Percentiles rank a stretch among this genome's conserved stretches.
These are phyloP conservation scores for Trichomycterus rosablanca DNA, from an alignment of 2,113 vertebrate genomes.

Conservation along the genomic window DNA sequence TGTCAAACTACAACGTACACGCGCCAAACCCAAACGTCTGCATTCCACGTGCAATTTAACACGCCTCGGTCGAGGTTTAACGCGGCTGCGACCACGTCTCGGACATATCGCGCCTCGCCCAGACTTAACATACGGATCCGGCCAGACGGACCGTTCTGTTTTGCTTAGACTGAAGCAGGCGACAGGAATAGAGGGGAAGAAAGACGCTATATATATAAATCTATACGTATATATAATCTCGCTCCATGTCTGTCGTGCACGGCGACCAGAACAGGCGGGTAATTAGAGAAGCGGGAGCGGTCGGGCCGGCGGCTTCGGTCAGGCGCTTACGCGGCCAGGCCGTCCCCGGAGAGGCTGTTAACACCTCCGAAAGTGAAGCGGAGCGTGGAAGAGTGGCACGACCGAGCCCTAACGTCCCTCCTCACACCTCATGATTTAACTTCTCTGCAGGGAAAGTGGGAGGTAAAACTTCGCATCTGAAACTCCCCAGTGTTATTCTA, in stretches of 20 bases:
- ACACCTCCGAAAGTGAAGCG: conserved; percentile 36
- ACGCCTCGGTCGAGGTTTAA: conserved; percentile 49
- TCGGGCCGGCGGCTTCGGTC: conserved; percentile 12
- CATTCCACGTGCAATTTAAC: conserved; percentile 44
- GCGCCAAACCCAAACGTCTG: conserved; percentile 19
- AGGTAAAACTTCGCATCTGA: conserved; percentile 38
- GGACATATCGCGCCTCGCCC: conserved; percentile 40
- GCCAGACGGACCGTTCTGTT: conserved; percentile 43
- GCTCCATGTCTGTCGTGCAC: conserved; percentile 32
- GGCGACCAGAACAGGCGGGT: conserved; percentile 18
- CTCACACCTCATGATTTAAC: conserved; percentile 37
- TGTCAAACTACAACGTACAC: conserved; percentile 17
- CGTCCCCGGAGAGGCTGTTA: conserved; percentile 28
- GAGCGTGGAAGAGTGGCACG: conserved; percentile 20
- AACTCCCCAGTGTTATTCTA: conserved; percentile 35
- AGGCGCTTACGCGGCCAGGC: conserved; percentile 8
- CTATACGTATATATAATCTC: not conserved
- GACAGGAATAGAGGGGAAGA: conserved; percentile 44
- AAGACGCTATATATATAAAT: not conserved
- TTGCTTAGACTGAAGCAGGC: conserved; percentile 45
- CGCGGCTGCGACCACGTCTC: conserved; percentile 39
- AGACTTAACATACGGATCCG: conserved; percentile 43
- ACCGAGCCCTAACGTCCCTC: conserved; percentile 18
- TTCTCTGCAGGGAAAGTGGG: not conserved
- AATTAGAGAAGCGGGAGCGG: conserved; percentile 35